Base-by-base conservation (phyloP, 2,888 invertebrate species). In the Eurytoma adleriae region DNA sequence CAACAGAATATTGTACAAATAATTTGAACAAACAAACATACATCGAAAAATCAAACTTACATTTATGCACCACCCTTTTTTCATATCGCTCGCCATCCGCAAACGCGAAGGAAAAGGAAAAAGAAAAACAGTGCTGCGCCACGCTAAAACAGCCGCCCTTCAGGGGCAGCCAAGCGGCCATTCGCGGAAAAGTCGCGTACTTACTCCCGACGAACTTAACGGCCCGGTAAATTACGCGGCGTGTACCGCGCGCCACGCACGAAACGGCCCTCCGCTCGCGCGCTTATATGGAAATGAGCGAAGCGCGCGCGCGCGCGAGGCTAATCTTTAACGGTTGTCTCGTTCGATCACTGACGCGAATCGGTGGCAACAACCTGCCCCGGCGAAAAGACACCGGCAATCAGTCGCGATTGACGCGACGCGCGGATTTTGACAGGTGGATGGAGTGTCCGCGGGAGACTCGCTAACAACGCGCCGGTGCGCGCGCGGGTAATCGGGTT, bases 321-420 rank as follows among this genome's bases (percentile, higher is more conserved):
- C 24, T 71, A 75, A 72, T 77, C 61, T 52, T 77, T 80, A 77
- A 80, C 80, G 69, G 77, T 77, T 80, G 77, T 69, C 80, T 72
- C 77, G 50, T 73, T 77, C 80, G 24, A 77, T 80, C 70, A 50
- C 64, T 66, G 67, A 62, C n/a, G 57, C 70, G 59, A 74, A 74
- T 79, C 79, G 64, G 14, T 70, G 72, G 61, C 72, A 78, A 71
- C 71, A 78, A 71, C 78, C 73, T 40, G n/a, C 13, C 69, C 57
- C 61, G 40, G 40, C 40, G 40, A 40, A 40, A 40, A 40, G 40
- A 7, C 18, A 1, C 27, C 20, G 54, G n/a, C 66, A 40, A 16
- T 68, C 68, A 68, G 13, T 40, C 40, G 40, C 40, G 40, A 40
- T 1, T 3, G 40, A 40, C 7, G 40, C 40, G 40, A 4, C 40